Conservation (phyloP, 2,113 vertebrate genomes). For the Talpa occidentalis region DNA sequence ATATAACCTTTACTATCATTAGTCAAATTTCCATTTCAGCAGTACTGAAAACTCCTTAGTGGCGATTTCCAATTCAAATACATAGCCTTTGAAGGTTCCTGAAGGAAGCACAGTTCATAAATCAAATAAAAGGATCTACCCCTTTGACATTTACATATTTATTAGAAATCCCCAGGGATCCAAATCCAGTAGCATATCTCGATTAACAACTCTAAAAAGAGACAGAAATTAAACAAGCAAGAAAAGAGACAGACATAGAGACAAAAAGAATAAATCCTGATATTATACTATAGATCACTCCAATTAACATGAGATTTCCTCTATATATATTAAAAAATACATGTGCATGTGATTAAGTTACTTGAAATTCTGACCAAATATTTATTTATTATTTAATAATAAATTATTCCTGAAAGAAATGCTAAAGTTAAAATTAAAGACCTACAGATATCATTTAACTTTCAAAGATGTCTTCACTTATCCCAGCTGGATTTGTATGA, state of each 20-base stretch:
- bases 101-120: neutral
- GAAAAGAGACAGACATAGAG: neutral
- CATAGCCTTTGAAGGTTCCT: neutral
- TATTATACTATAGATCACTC: neutral
- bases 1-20: neutral
- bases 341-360: neutral
- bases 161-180: neutral
- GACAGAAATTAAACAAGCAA: neutral
- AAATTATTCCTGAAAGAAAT: constrained; percentile 43
- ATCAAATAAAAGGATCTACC: neutral
- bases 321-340: neutral
- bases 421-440: constrained; percentile 56
- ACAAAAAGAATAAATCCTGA: neutral
- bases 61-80: neutral
- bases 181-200: neutral
- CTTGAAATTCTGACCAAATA: constrained; percentile 22
- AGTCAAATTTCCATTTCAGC: constrained; percentile 49
- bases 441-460: neutral
- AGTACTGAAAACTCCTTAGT: constrained; percentile 27
- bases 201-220: neutral
- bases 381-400: constrained; percentile 4
- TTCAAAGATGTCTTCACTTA: constrained; percentile 60
- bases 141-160: neutral
- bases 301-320: neutral
- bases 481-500: constrained; percentile 65